Percentiles rank a stretch among this genome's conserved stretches.
Evolutionary conservation across 2,113 vertebrate genomes (phyloP).

Genomic region (Oreotragus oreotragus): DNA sequence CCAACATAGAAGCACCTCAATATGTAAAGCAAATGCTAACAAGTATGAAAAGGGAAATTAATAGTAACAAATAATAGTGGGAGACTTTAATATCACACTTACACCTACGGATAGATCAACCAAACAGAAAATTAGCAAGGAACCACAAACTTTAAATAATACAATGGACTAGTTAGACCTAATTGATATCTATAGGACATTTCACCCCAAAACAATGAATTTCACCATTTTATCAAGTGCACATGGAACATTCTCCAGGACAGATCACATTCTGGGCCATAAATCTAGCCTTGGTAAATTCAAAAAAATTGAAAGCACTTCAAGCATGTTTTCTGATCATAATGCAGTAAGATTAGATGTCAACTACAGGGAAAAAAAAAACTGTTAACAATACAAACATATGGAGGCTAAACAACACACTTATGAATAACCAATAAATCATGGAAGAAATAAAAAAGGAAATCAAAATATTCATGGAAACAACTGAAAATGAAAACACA

Average conservation of each 20-base stretch:
- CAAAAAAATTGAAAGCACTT: neutral
- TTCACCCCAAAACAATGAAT: neutral
- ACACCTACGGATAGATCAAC: neutral
- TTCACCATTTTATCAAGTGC: neutral
- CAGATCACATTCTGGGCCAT: neutral
- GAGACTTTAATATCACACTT: neutral
- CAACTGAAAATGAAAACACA: neutral
- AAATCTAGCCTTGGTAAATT: neutral
- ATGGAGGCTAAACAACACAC: neutral
- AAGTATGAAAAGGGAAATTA: neutral
- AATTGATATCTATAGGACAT: neutral
- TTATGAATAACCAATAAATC: neutral
- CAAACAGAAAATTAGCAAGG: neutral
- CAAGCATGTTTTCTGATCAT: neutral
- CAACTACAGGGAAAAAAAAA: neutral
- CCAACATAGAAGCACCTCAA: neutral
- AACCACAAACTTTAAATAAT: neutral
- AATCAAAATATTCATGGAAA: neutral
- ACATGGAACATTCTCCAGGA: neutral
- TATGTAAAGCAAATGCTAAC: neutral
- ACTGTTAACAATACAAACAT: neutral
- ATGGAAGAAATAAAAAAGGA: neutral
- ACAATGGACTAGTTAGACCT: neutral
- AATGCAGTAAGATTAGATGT: neutral
- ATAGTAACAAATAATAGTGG: neutral